Percentiles rank a stretch among this genome's conserved stretches.
phyloP scores from a whole-genome alignment of 2,113 vertebrate species.

The Numida meleagris region DNA sequence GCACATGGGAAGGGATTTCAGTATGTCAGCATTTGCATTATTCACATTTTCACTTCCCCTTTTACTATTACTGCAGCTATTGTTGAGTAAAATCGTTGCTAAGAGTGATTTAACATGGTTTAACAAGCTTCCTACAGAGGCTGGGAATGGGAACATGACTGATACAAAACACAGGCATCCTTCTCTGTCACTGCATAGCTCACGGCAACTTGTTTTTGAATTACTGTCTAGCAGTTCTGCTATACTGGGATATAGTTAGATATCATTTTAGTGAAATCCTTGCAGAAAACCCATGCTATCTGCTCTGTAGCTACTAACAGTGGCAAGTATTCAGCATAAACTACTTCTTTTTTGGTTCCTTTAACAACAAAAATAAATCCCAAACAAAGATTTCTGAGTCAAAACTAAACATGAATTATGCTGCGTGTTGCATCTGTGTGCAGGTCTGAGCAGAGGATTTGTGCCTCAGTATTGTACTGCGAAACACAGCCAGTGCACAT shows the following conservation, averaged over 20 bases:
- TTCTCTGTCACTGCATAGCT: not conserved
- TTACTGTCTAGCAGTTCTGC: not conserved
- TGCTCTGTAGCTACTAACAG: not conserved
- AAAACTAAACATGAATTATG: not conserved
- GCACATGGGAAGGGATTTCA: not conserved
- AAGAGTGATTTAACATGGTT: not conserved
- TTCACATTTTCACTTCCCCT: not conserved
- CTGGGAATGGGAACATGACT: not conserved
- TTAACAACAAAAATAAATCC: not conserved
- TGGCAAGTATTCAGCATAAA: not conserved
- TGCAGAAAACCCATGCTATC: not conserved
- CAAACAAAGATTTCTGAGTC: not conserved
- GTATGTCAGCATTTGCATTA: not conserved
- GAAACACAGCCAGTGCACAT: not conserved
- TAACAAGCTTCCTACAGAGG: not conserved
- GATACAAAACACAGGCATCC: not conserved
- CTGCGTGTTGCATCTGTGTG: not conserved
- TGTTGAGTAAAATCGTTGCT: not conserved
- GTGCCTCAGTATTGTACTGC: not conserved
- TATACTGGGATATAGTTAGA: accelerated
- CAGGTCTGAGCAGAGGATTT: not conserved
- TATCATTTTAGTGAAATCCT: not conserved
- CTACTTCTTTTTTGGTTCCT: not conserved
- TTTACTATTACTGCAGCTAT: not conserved
- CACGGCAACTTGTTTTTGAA: not conserved